Evolutionary conservation across 1,140 invertebrate genomes (phyloP).

Genomic region (Babylonia areolata): DNA sequence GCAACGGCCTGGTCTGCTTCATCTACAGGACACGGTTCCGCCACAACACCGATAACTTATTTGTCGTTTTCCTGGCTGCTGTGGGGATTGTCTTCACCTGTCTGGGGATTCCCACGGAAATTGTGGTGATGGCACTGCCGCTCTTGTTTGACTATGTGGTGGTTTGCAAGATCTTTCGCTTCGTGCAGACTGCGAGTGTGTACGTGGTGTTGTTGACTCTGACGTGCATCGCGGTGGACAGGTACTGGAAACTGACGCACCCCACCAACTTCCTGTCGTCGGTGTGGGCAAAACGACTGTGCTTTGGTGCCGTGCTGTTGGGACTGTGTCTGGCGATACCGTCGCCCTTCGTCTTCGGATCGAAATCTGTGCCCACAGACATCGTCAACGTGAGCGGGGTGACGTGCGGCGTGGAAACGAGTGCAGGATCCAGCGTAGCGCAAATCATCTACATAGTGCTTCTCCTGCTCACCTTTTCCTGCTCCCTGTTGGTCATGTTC

Average conservation of each 20-base stretch:
- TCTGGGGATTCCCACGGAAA: constrained; percentile 28
- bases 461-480: constrained; percentile 21
- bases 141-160: not conserved
- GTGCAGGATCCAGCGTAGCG: not conserved
- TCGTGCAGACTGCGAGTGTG: constrained; percentile 21
- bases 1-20: constrained; percentile 28
- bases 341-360: constrained; percentile 22
- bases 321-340: constrained; percentile 11
- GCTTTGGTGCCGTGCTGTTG: constrained; percentile 27
- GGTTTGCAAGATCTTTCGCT: constrained; percentile 26
- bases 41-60: constrained; percentile 25
- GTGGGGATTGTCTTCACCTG: not conserved
- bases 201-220: constrained; percentile 26
- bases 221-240: constrained; percentile 13
- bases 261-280: constrained; percentile 20
- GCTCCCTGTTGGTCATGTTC: not conserved
- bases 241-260: constrained; percentile 32
- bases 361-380: not conserved
- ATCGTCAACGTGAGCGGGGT: not conserved
- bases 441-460: constrained; percentile 21
- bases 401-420: constrained; percentile 21
- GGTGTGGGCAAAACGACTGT: constrained; percentile 9
- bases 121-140: constrained; percentile 19
- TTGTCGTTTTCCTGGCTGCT: constrained; percentile 27
- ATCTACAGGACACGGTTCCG: constrained; percentile 34